Evolutionary conservation across 1,140 invertebrate genomes (phyloP).

Genomic region (Drosophila micromelanica): DNA sequence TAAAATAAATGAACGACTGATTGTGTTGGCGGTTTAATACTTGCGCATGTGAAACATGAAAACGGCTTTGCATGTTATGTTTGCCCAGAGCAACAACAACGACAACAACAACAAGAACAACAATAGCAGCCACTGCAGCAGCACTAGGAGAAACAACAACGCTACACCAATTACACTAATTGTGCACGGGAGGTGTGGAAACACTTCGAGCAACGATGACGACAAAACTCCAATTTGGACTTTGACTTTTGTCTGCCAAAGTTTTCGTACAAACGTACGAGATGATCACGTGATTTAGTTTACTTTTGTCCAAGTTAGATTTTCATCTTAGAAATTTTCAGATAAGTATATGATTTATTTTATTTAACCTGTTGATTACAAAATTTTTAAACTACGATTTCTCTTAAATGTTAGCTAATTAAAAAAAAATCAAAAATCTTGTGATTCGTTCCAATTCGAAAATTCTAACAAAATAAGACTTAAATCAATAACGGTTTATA

Average conservation of each 20-base stretch:
- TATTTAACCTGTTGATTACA: no score
- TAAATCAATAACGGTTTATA: no score
- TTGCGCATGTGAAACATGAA: conserved; percentile 62
- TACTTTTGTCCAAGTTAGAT: no score
- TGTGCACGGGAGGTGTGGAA: conserved; percentile 64
- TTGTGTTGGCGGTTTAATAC: conserved; percentile 60
- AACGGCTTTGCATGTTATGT: conserved; percentile 71
- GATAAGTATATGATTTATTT: no score
- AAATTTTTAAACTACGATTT: no score
- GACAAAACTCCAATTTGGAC: conserved; percentile 76
- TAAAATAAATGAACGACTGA: conserved; percentile 64
- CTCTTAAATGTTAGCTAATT: no score
- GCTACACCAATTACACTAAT: conserved; percentile 77
- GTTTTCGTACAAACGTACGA: conserved; percentile 27
- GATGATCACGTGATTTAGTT: conserved; percentile 50
- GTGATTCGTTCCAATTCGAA: no score
- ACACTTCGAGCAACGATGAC: conserved; percentile 76
- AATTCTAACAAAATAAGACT: no score
- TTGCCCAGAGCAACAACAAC: conserved; percentile 22
- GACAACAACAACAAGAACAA: no score
- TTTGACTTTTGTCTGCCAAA: conserved; percentile 55
- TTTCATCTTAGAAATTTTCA: no score
- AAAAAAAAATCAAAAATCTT: no score
- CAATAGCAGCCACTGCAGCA: conserved; percentile 20
- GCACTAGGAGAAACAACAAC: conserved; percentile 36